Evolutionary conservation across 2,888 invertebrate species (phyloP), one percentile per base, ranked within the genome.

Genomic region (Andrena dorsata): DNA sequence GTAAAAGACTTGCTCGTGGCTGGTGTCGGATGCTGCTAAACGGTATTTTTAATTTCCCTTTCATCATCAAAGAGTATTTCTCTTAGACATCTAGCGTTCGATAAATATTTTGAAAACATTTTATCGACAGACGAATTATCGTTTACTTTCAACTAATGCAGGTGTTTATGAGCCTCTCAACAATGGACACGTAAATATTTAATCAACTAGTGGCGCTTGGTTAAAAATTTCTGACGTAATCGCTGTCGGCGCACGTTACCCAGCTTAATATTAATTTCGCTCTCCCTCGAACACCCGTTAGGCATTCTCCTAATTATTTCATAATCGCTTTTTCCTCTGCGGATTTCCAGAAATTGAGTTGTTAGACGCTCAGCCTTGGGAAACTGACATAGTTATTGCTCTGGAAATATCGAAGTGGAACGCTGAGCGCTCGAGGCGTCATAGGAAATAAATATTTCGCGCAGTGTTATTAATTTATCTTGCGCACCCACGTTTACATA

Each of bases 331-430:
- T 16, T n/a, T 20, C 26, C 41, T 16, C 0, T 26, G n/a, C n/a
- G 23, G n/a, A 51, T 68, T 58, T 80, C 47, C 61, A 56, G 66
- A 68, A 80, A 72, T 53, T 61, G 47, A 71, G 20, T 51, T 49
- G 47, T 66, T 65, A 53, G 56, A 13, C 28, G 8, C 32, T 35
- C 30, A 41, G 28, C 56, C n/a, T 8, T 4, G 51, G 8, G 26
- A 51, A 35, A n/a, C 30, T 7, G 26, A 8, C 76, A 16, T 49
- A 53, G n/a, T 23, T 80, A 32, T 53, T 16, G 20, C 30, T 16
- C 20, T n/a, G 58, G 20, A 56, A 63, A 79, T 78, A 51, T 60
- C 65, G 16, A 47, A 79, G 60, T 61, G 47, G 51, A 65, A 49
- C 60, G n/a, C 20, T n/a, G 26, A 32, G 20, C 49, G 23, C 32